Conservation (phyloP, 2,113 vertebrate genomes). For the Sula dactylatra region DNA sequence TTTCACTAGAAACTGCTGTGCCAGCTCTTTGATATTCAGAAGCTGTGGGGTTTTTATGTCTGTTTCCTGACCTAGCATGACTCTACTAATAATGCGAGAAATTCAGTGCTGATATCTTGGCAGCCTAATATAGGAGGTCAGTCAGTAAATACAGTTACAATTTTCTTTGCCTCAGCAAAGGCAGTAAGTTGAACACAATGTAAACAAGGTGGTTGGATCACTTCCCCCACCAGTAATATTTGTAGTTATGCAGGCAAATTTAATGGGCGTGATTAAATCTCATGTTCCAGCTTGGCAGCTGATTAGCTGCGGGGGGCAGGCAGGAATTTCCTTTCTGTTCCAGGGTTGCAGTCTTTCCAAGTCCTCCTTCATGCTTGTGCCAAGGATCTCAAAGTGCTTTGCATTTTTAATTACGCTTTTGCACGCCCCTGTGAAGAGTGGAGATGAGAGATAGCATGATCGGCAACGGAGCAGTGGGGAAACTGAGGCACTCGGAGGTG, state of each 20-base stretch:
- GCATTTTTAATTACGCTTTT: background rate
- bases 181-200: background rate
- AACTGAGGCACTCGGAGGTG: background rate
- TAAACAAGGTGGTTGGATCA: conserved; percentile 39
- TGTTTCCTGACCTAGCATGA: conserved; percentile 40
- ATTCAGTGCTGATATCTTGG: background rate
- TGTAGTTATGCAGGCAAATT: conserved; percentile 30
- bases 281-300: conserved; percentile 36
- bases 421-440: background rate
- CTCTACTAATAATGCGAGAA: conserved; percentile 14
- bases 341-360: background rate
- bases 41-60: conserved; percentile 6
- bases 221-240: background rate
- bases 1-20: background rate
- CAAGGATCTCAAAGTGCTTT: conserved; percentile 25
- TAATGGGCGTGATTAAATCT: conserved; percentile 40
- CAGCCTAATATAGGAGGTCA: conserved; percentile 11
- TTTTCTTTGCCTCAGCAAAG: conserved; percentile 42
- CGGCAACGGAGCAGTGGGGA: background rate
- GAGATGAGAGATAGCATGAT: background rate
- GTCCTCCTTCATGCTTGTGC: background rate
- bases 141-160: conserved; percentile 4
- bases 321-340: conserved; percentile 56
- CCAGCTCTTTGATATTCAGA: conserved; percentile 36
- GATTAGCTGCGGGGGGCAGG: conserved; percentile 47